Base-by-base conservation (phyloP, 2,888 invertebrate species). In the Paralinhomoeus sp. region DNA sequence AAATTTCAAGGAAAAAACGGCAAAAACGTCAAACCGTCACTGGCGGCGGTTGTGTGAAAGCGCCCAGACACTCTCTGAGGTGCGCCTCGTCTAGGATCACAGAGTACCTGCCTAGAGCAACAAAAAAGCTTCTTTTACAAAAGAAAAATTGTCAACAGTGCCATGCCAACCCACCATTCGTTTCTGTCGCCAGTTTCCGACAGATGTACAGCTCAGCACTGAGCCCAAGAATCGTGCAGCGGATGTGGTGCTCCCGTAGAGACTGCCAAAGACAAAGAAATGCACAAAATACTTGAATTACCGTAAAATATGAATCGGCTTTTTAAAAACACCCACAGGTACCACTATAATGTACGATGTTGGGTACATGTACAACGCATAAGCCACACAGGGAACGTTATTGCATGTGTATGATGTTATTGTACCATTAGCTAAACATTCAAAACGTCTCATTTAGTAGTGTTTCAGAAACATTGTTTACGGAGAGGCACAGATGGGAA, bases 131-230 rank as follows among this genome's bases (percentile, higher is more conserved):
- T 3, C 27, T 34, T 2, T 24, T 36, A 23, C 36, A 33, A 22
- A 7, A 42, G 40, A 34, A 22, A n/a, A 27, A 27, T 43, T 27
- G 27, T 20, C 9, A 3, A 42, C 38, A 24, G 23, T 2, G 34
- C n/a, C 1, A 44, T 2, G 23, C 7, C 17, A 22, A n/a, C 74
- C 42, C 46, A 64, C 70, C 69, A 50, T 77, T 76, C 1, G 93
- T 97, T 52, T 78, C 75, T 54, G 75, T 74, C 44, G 83, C 79
- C 49, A 97, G 66, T 57, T 76, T 75, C 54, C 79, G 78, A 62
- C 84, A 89, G 27, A 93, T 77, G 52, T 80, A 75, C 13, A 97
- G 78, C 70, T 97, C 93, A 2, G 93, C 93, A 3, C 89, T 80
- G 40, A 97, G 66, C 35, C 89, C 87, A 55, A 97, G 82, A 1